Evolutionary conservation across 2,113 vertebrate genomes (phyloP).

Genomic region (Piprites chloris): DNA sequence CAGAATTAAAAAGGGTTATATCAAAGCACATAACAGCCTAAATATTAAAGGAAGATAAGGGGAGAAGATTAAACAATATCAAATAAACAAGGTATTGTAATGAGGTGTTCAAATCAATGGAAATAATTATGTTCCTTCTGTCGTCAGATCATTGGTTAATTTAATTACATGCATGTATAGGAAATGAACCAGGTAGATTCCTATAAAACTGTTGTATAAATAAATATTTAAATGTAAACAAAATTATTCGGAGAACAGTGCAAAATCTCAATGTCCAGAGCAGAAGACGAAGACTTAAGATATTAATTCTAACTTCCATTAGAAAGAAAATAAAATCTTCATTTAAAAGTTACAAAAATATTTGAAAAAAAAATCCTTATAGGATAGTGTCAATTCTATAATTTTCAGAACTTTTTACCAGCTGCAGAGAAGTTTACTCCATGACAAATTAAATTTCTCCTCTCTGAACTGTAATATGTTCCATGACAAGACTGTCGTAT

Average conservation of each 20-base stretch:
- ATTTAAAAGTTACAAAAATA: background rate
- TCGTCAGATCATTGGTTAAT: rapidly evolving
- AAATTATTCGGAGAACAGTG: background rate
- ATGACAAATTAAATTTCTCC: background rate
- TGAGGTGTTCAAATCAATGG: background rate
- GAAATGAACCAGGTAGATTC: background rate
- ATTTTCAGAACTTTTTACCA: background rate
- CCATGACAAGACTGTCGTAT: background rate
- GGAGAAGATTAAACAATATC: background rate
- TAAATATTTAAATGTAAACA: background rate
- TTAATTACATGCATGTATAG: background rate
- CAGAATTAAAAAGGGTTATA: background rate
- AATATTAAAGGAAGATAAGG: background rate
- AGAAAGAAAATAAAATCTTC: background rate
- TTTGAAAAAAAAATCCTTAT: background rate
- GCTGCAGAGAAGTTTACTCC: background rate
- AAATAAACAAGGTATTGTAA: background rate
- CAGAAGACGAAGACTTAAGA: background rate
- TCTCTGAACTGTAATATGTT: background rate
- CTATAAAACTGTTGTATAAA: background rate
- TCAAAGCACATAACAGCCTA: background rate
- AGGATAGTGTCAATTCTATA: background rate
- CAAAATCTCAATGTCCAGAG: background rate
- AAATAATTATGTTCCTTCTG: background rate
- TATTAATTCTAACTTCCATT: background rate